These are phyloP conservation scores for Elaphurus davidianus DNA, from an alignment of 2,113 vertebrate species.

Conservation along the genomic window DNA sequence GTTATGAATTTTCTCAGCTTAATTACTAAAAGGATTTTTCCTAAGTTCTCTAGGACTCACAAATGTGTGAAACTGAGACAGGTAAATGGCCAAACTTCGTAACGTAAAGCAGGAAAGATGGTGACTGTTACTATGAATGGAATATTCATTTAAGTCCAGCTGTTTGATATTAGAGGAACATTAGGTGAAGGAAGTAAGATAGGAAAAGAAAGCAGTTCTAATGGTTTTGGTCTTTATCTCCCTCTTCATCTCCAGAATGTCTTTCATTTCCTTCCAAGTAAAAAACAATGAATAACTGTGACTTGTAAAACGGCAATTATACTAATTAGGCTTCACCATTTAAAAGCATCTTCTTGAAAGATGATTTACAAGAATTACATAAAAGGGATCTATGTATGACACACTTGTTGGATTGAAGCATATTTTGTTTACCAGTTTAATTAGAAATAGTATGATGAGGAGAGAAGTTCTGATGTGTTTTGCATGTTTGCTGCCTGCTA, in stretches of 20 bases:
- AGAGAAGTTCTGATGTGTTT: constrained; percentile 72
- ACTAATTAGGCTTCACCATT: constrained; percentile 78
- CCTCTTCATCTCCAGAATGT: constrained; percentile 49
- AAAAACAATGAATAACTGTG: constrained; percentile 72
- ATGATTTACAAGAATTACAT: constrained; percentile 79
- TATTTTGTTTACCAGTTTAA: constrained; percentile 78
- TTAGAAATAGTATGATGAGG: constrained; percentile 72
- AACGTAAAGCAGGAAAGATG: background rate
- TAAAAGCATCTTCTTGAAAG: constrained; percentile 78
- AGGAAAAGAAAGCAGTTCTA: background rate
- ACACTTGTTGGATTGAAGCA: constrained; percentile 73
- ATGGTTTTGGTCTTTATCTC: constrained; percentile 65
- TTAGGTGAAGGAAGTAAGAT: background rate
- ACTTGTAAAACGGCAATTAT: constrained; percentile 82
- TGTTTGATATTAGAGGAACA: background rate
- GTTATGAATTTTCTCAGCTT: background rate
- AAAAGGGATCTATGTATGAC: constrained; percentile 74
- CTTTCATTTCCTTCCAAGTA: constrained; percentile 72
- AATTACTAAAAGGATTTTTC: background rate
- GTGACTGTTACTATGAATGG: background rate
- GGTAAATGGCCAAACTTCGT: background rate
- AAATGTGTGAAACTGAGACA: background rate
- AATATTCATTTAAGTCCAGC: background rate
- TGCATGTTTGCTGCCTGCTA: constrained; percentile 48
- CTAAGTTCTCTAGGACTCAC: background rate